Evolutionary conservation across 1,140 invertebrate species (phyloP).

Genomic region (Portunus trituberculatus): DNA sequence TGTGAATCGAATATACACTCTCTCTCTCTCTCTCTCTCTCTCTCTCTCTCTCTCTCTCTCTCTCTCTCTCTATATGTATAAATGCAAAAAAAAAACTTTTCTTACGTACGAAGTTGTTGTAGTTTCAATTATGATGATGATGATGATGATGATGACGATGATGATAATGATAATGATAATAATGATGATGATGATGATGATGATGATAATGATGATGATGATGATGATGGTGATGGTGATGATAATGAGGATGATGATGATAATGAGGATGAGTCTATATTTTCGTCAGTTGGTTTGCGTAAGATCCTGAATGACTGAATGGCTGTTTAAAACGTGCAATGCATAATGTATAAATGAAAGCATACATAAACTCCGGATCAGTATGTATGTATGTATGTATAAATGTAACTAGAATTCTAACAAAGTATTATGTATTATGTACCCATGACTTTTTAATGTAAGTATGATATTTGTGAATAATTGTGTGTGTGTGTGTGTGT

Average conservation of each 20-base stretch:
- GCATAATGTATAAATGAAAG: slow-evolving; percentile 29
- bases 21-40: background rate
- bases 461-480: background rate
- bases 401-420: no score
- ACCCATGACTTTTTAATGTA: background rate
- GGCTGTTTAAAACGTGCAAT: background rate
- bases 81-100: no score
- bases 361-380: background rate
- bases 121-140: background rate
- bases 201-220: background rate
- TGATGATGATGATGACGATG: no score
- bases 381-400: slow-evolving; percentile 46
- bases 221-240: no score
- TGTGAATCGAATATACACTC: no score
- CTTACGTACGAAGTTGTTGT: no score
- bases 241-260: background rate
- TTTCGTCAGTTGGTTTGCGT: background rate
- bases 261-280: background rate
- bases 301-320: slow-evolving; percentile 38
- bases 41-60: no score
- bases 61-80: no score
- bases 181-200: background rate
- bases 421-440: no score
- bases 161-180: background rate
- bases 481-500: no score